Conservation (phyloP, 2,113 vertebrate genomes). For the Eulemur rufifrons region DNA sequence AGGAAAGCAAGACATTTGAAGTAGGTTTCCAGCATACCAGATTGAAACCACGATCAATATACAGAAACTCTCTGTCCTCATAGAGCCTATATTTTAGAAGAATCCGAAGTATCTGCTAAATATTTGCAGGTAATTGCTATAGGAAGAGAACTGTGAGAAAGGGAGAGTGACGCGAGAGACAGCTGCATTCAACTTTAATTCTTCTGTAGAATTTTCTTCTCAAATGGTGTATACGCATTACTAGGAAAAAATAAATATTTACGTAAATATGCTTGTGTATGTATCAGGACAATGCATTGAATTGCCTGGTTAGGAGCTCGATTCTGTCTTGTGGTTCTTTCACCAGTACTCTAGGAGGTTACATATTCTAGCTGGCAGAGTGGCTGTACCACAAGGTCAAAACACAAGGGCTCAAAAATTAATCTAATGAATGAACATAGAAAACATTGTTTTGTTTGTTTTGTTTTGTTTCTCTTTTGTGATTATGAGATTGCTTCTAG, state of each 20-base stretch:
- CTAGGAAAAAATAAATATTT: not conserved
- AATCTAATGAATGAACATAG: not conserved
- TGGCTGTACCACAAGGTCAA: not conserved
- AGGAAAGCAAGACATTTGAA: not conserved
- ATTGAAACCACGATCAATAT: not conserved
- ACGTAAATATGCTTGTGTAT: not conserved
- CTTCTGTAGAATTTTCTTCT: not conserved
- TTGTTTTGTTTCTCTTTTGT: not conserved
- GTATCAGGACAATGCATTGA: not conserved
- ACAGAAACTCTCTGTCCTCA: not conserved
- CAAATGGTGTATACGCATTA: not conserved
- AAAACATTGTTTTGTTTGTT: not conserved
- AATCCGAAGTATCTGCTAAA: not conserved
- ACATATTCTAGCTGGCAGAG: not conserved
- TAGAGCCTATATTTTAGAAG: not conserved
- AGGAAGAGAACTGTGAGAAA: not conserved
- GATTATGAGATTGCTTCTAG: not conserved
- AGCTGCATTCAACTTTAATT: not conserved
- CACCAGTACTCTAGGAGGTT: not conserved
- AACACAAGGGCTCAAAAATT: not conserved
- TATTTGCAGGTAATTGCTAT: not conserved
- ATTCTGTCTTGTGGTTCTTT: not conserved
- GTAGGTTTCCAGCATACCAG: not conserved
- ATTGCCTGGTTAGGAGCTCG: not conserved
- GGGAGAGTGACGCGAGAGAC: not conserved